Percentiles rank a stretch among this genome's conserved stretches.
Conservation (phyloP, 2,113 vertebrate species). For the Hemichromis elongatus region DNA sequence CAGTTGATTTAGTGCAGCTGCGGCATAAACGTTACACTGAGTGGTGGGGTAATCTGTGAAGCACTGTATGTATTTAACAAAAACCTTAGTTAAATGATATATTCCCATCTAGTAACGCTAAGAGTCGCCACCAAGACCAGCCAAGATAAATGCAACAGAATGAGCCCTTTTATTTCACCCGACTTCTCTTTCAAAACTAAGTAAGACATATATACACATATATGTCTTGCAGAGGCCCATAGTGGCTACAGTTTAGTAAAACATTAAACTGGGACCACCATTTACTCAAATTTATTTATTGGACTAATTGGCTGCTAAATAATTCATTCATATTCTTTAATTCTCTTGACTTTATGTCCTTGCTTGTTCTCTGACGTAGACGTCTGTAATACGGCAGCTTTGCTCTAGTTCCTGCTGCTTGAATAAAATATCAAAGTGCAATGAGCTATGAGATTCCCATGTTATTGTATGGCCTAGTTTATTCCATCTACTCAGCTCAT, state of each 20-base stretch:
- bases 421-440: slow-evolving; percentile 25
- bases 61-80: too few relatives aligned
- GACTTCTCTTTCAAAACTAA: background rate
- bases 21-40: too few relatives aligned
- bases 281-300: background rate
- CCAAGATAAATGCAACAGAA: background rate
- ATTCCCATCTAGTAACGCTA: background rate
- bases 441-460: background rate
- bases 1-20: background rate
- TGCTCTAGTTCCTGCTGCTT: slow-evolving; percentile 25
- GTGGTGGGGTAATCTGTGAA: too few relatives aligned
- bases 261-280: background rate
- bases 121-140: background rate
- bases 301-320: background rate
- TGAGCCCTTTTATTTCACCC: background rate
- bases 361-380: background rate
- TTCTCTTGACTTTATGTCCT: background rate
- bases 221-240: background rate
- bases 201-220: background rate
- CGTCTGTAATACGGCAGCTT: background rate
- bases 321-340: background rate
- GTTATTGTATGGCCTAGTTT: slow-evolving; percentile 24
- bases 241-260: background rate
- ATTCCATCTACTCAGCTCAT: background rate
- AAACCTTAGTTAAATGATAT: background rate